These are phyloP conservation scores for Triplophysa dalaica DNA, from an alignment of 2,113 vertebrate genomes.

Conservation along the genomic window DNA sequence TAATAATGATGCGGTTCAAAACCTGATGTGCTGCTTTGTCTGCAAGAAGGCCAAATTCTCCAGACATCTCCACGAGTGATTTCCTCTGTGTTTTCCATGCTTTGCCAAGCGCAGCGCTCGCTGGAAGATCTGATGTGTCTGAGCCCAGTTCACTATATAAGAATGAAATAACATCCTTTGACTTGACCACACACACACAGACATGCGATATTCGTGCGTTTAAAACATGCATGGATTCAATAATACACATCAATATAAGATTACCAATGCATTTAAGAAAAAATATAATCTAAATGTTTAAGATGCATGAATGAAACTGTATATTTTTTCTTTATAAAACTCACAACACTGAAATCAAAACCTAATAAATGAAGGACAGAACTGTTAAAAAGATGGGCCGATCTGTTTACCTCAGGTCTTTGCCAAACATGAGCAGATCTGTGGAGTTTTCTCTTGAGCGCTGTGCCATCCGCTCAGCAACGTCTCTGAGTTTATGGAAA, in stretches of 20 bases:
- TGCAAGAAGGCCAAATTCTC: conserved; percentile 88
- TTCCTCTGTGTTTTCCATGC: conserved; percentile 49
- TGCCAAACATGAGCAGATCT: conserved; percentile 91
- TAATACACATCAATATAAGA: background rate
- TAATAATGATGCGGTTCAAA: background rate
- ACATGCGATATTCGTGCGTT: background rate
- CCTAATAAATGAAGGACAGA: background rate
- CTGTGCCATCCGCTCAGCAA: conserved; percentile 85
- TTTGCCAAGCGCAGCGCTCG: conserved; percentile 15
- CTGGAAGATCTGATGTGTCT: conserved; percentile 27
- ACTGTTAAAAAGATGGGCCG: background rate
- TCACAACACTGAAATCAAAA: too few species aligned
- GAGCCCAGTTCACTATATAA: conserved; percentile 32
- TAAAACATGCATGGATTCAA: background rate
- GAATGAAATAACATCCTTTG: background rate
- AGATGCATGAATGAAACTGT: too few species aligned
- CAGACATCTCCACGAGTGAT: conserved; percentile 86
- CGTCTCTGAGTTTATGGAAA: conserved; percentile 89
- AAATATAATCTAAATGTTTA: too few species aligned
- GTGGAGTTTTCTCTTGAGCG: conserved; percentile 89
- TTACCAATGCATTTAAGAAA: too few species aligned
- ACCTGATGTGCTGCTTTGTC: conserved; percentile 94
- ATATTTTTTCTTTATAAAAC: too few species aligned
- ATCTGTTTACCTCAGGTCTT: conserved; percentile 84
- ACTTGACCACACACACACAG: too few species aligned